Evolutionary conservation across 1,140 invertebrate genomes (phyloP), one percentile per base, ranked within the genome.

Genomic region (Pectinophora gossypiella): DNA sequence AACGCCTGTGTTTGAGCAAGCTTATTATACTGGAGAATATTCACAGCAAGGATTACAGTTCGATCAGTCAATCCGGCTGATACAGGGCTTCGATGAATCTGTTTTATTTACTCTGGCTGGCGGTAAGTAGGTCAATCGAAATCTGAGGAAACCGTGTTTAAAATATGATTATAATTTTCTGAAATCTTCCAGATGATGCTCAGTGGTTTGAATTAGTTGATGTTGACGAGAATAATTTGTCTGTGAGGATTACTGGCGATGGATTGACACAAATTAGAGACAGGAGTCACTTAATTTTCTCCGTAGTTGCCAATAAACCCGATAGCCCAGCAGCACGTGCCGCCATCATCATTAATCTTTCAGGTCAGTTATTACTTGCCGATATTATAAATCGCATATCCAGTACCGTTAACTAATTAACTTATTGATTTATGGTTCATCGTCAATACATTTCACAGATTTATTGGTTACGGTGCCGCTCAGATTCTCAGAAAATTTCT

Each of bases 21-120:
- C 52, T 19, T 59, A 51, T 27, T 59, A 59, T 19, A 38, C 19
- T 19, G 57, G 57, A 18, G 13, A 40, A 13, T 51, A 51, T 12
- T 19, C 43, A 16, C 42, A 32, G 9, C 13, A 12, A 7, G 48
- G 38, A 42, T 42, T 55, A n/a, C 5, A 15, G 12, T 44, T 55
- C 23, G 48, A 55, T 18, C 45, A 59, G 15, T 20, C 23, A 9
- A 54, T 59, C 2, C 18, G 22, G 16, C 20, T 59, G 19, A 38
- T 43, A 19, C 40, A 59, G 22, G 51, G 49, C 15, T 59, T 50
- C 36, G 51, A 59, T 22, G 56, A 54, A 27, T 12, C 10, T 15
- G 52, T 59, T 20, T 2, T 12, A 9, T 54, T 59, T 32, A 19
- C 32, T 15, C 43, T 61, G 23, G 38, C 18, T 13, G 53, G 53